Evolutionary conservation across 1,140 invertebrate species (phyloP).

Genomic region (Palaemon carinicauda): DNA sequence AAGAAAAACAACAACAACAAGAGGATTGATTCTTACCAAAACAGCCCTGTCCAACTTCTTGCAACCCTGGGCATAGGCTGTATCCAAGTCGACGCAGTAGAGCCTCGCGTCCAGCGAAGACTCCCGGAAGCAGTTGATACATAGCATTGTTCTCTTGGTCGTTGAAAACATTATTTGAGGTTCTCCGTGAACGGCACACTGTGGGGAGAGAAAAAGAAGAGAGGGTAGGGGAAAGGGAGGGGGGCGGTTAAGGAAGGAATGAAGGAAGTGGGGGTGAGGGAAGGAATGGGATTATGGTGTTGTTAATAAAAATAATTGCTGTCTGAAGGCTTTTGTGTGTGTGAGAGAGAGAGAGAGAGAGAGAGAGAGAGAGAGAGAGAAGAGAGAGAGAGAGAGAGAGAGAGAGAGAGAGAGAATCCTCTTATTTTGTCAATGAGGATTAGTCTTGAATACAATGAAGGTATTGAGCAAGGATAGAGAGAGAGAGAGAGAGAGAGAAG

Average conservation of each 20-base stretch:
- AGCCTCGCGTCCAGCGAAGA: constrained; percentile 72
- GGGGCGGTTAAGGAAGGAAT: not conserved
- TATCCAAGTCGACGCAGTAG: constrained; percentile 77
- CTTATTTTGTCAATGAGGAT: no score
- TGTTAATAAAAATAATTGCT: no score
- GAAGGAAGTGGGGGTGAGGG: not conserved
- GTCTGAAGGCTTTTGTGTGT: no score
- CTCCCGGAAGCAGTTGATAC: constrained; percentile 77
- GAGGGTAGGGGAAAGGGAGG: no score
- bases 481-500: not conserved
- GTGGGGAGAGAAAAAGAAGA: constrained; percentile 58
- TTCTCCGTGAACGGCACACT: constrained; percentile 75
- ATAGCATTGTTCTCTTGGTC: constrained; percentile 74
- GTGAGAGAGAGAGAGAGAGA: no score
- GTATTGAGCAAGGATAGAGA: no score
- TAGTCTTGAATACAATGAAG: no score
- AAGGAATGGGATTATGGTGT: no score
- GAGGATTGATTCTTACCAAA: constrained; percentile 62
- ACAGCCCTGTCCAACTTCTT: constrained; percentile 74
- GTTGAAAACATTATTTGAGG: constrained; percentile 78
- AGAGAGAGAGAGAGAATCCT: no score
- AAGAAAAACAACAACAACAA: not conserved
- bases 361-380: no score
- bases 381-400: no score
- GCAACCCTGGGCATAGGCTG: constrained; percentile 74